These are phyloP conservation scores for Dufourea novaeangliae DNA, from an alignment of 1,140 invertebrate genomes.

Conservation along the genomic window DNA sequence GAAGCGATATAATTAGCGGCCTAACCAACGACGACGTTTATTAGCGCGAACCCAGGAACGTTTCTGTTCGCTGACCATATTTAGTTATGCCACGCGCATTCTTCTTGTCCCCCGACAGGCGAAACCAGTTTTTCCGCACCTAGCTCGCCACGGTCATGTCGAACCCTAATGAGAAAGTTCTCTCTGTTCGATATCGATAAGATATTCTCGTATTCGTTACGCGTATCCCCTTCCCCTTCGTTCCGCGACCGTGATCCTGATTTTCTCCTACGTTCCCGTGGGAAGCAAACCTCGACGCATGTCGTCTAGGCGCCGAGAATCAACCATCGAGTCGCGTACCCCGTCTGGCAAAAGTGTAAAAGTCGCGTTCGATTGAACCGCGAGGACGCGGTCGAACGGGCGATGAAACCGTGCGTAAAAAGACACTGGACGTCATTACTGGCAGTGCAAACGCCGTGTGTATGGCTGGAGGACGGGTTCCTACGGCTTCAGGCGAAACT, in stretches of 20 bases:
- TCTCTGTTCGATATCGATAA: slow-evolving; percentile 38
- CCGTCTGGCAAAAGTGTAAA: slow-evolving; percentile 32
- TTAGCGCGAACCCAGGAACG: slow-evolving; percentile 36
- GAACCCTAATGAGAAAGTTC: slow-evolving; percentile 31
- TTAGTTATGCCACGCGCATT: slow-evolving; percentile 46
- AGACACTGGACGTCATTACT: not conserved
- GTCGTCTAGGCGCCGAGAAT: not conserved
- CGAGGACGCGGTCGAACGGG: not conserved
- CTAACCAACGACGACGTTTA: slow-evolving; percentile 48
- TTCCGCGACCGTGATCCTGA: not conserved
- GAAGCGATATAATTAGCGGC: slow-evolving; percentile 51
- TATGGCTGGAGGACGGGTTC: no score
- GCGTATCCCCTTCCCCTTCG: not conserved
- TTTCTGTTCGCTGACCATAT: slow-evolving; percentile 45
- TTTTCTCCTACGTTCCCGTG: slow-evolving; percentile 28
- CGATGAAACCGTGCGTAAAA: slow-evolving; percentile 21
- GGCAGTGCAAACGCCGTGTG: no score
- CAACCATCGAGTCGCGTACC: no score
- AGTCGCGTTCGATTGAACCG: not conserved
- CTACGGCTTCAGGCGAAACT: no score
- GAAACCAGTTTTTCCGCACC: slow-evolving; percentile 51
- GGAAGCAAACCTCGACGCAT: slow-evolving; percentile 5
- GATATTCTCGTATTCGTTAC: slow-evolving; percentile 37
- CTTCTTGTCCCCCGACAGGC: slow-evolving; percentile 7
- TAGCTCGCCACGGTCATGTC: not conserved